Base-by-base conservation (phyloP, 1,140 invertebrate species). In the Anadara kagoshimensis region DNA sequence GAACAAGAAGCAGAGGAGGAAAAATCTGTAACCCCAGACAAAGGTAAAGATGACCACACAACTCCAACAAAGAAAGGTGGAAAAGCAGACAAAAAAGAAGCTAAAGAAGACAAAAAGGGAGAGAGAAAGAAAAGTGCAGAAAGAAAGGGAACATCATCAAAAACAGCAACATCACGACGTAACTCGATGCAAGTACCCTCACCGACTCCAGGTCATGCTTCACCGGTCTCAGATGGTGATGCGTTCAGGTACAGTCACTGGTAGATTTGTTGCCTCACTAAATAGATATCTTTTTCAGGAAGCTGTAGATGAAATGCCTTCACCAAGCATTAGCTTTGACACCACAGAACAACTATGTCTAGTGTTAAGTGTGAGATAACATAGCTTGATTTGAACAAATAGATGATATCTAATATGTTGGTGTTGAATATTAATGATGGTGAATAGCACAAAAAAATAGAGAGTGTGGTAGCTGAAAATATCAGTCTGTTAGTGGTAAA, bases 161-260 rank as follows among this genome's bases (percentile, higher is more conserved):
- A 49, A 26, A 66, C 69, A 22, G 56, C 68, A 11, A 41, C 54
- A 0, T 74, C 72, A 0, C 73, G 84, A 20, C 73, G 83, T 20
- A 82, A 79, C 56, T 86, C 85, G 11, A 70, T 81, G 44, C 68
- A 71, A 24, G 69, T 79, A 16, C 45, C 78, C 0, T 84, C 86
- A 26, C 86, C 87, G 29, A 84, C 85, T 10, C 84, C 82, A 53
- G 86, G 85, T 16, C 79, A 81, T 14, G 69, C 73, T 29, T 86
- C 86, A 0, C 87, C 88, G n/a, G 76, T 78, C 20, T 87, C 85
- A 12, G 87, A 89, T 69, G 74, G 75, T 22, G 87, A 88, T 67
- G 80, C 69, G 44, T 49, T 81, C 47, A 87, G 85, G 86, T 87
- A 75, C 29, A 36, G 29, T 36, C 29, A 36, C 29, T 7, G 7